Conservation (phyloP, 92 coral and sea anemone genomes). For the Phenganax stokvisi region DNA sequence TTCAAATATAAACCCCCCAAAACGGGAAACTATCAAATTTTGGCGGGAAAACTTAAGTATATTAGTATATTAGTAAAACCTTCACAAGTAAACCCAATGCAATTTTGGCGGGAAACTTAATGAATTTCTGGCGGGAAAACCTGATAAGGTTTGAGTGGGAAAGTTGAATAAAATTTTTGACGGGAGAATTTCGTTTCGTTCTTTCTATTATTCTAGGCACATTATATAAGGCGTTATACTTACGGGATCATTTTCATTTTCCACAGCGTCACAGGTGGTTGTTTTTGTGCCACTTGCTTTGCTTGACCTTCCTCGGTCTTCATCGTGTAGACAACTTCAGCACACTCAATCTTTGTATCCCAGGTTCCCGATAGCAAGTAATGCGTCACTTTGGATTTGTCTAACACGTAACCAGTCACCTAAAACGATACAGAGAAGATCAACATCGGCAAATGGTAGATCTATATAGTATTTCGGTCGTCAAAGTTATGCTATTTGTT, state of each 20-base stretch:
- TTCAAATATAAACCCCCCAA: neutral
- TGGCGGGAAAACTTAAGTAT: too few relatives aligned
- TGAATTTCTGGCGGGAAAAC: too few relatives aligned
- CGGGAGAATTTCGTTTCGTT: too few relatives aligned
- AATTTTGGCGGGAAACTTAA: too few relatives aligned
- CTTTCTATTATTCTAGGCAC: too few relatives aligned
- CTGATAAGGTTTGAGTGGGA: neutral
- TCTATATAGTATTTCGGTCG: neutral
- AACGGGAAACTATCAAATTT: too few relatives aligned
- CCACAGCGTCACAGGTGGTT: conserved; percentile 77
- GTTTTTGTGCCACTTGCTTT: conserved; percentile 71
- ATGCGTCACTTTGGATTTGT: conserved; percentile 68
- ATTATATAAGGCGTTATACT: conserved; percentile 28
- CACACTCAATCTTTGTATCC: conserved; percentile 88
- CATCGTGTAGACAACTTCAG: conserved; percentile 80
- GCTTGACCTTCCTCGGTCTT: conserved; percentile 56
- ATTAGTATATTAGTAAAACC: too few relatives aligned
- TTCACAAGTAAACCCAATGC: too few relatives aligned
- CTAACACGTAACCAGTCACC: conserved; percentile 93
- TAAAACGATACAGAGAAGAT: neutral
- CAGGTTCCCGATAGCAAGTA: conserved; percentile 89
- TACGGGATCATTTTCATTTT: conserved; percentile 70
- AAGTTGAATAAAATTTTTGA: too few relatives aligned
- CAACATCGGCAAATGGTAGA: neutral
- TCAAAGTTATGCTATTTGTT: too few relatives aligned